Percentiles rank a stretch among this genome's conserved stretches.
Conservation (phyloP, 1,140 invertebrate genomes). For the Aphis craccivora region DNA sequence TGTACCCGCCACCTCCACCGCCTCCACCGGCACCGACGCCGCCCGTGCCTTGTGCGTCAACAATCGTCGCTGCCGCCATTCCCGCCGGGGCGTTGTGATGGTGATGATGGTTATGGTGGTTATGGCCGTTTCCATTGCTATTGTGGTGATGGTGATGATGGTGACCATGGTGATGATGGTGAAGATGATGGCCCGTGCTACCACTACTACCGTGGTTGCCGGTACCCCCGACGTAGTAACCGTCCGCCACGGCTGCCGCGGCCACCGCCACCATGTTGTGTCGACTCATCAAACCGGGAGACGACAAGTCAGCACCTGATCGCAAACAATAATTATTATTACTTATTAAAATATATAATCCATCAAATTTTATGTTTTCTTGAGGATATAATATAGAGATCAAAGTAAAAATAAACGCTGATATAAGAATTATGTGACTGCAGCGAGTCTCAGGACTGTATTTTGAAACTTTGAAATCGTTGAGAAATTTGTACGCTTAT, state of each 20-base stretch:
- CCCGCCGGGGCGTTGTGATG: background rate
- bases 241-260: background rate
- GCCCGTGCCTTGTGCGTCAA: background rate
- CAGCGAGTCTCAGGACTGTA: too few species aligned
- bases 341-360: background rate
- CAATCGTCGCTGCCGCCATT: too few species aligned
- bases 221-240: background rate
- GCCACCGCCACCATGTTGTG: background rate
- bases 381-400: background rate
- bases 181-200: background rate
- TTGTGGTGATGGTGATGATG: conserved; percentile 58
- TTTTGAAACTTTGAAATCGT: too few species aligned
- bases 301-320: conserved; percentile 40
- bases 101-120: background rate
- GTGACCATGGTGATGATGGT: conserved; percentile 1
- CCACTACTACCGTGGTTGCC: background rate
- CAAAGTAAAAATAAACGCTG: background rate
- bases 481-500: too few species aligned
- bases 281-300: conserved; percentile 27
- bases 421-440: too few species aligned
- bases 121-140: background rate
- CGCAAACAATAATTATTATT: background rate
- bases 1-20: conserved; percentile 76
- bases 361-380: background rate
- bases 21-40: conserved; percentile 62